phyloP scores from a whole-genome alignment of 2,888 invertebrate species.

The Drosophila histrio region DNA sequence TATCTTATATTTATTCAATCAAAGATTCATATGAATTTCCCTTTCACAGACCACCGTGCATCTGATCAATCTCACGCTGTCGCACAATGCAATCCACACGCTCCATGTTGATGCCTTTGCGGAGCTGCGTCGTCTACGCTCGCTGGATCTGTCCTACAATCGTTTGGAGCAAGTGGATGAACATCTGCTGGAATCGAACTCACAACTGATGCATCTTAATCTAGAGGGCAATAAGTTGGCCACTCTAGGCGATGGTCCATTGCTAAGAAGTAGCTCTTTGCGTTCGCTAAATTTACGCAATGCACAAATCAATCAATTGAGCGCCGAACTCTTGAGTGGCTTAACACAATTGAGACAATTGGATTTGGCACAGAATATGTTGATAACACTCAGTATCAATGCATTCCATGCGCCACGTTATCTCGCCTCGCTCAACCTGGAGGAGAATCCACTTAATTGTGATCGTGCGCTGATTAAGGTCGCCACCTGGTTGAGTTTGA shows the following conservation, averaged over 20 bases:
- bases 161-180: conserved; percentile 86
- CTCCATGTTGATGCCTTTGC: conserved; percentile 87
- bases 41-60: conserved; percentile 67
- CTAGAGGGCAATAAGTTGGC: conserved; percentile 88
- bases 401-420: conserved; percentile 85
- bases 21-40: neutral
- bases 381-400: conserved; percentile 85
- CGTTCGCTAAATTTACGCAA: conserved; percentile 86
- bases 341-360: conserved; percentile 86
- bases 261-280: conserved; percentile 86
- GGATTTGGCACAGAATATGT: conserved; percentile 87
- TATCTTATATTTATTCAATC: neutral
- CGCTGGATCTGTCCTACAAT: conserved; percentile 87
- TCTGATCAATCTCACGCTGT: conserved; percentile 77
- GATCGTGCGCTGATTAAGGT: conserved; percentile 82
- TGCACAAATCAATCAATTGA: conserved; percentile 86
- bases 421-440: conserved; percentile 85
- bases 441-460: conserved; percentile 87
- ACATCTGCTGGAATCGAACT: conserved; percentile 86
- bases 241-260: conserved; percentile 85
- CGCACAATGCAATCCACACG: conserved; percentile 87
- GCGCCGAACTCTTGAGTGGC: conserved; percentile 85
- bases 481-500: conserved; percentile 64
- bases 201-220: conserved; percentile 85
- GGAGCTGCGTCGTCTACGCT: conserved; percentile 85